Percentiles rank a stretch among this genome's conserved stretches.
Conservation (phyloP, 2,888 invertebrate genomes). For the Trileptium ribeirensis region DNA sequence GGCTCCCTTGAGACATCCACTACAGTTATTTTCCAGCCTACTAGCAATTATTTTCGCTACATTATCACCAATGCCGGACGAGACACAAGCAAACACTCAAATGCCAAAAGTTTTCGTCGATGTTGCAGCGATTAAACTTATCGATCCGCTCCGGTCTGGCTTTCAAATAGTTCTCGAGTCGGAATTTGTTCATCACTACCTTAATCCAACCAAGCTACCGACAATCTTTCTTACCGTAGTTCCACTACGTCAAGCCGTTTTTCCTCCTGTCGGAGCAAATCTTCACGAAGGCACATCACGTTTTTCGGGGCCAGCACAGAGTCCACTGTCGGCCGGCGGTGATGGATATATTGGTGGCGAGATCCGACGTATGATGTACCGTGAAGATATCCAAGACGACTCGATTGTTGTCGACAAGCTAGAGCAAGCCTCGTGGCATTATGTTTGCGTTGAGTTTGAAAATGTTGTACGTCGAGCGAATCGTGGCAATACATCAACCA, state of each 20-base stretch:
- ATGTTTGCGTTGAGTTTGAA: conserved; percentile 18
- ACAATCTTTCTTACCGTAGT: not conserved
- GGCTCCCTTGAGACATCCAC: too few relatives aligned
- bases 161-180: not conserved
- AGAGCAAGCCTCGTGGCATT: not conserved
- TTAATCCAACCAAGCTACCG: not conserved
- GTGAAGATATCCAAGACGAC: not conserved
- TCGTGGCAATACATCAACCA: not conserved
- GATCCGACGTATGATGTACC: not conserved
- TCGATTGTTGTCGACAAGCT: not conserved
- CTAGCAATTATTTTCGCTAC: too few relatives aligned
- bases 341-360: not conserved
- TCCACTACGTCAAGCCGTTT: not conserved
- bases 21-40: too few relatives aligned
- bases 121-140: conserved; percentile 3
- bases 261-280: not conserved
- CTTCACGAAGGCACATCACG: not conserved
- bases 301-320: not conserved
- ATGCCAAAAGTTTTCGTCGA: conserved; percentile 7
- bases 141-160: not conserved
- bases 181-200: not conserved
- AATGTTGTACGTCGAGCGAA: not conserved
- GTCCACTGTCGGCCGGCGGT: too few relatives aligned
- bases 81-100: not conserved
- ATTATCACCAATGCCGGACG: too few relatives aligned